A percentile compares a stretch with the other conserved stretches of the same genome.
phyloP scores from a whole-genome alignment of 2,797 vertebrate genomes.

The Halcyon smyrnensis region DNA sequence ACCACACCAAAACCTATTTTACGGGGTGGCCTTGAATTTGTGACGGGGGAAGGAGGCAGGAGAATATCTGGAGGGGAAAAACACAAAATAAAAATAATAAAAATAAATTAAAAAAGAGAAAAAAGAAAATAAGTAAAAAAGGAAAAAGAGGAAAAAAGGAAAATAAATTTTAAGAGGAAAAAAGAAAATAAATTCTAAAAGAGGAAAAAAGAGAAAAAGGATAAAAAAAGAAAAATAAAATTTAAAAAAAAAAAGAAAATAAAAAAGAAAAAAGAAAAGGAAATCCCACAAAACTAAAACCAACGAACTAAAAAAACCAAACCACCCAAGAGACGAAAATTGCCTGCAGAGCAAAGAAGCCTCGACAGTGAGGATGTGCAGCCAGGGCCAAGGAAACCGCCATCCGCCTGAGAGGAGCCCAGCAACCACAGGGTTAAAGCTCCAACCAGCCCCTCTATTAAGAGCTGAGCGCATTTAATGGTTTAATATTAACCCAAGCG shows the following conservation, averaged over 20 bases:
- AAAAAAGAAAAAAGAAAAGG: no score
- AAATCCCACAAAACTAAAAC: no score
- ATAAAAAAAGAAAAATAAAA: no score
- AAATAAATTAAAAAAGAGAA: no score
- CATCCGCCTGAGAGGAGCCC: background rate
- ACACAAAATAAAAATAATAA: no score
- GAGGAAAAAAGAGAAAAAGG: no score
- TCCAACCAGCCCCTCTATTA: conserved; percentile 10
- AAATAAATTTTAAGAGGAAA: no score
- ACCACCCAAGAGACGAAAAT: background rate
- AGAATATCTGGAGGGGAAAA: background rate
- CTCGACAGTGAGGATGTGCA: rapidly evolving
- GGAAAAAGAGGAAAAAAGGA: no score
- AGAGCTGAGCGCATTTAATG: conserved; percentile 43
- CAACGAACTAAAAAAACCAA: background rate
- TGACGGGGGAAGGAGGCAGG: background rate
- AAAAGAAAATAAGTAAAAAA: no score
- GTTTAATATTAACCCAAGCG: conserved; percentile 64
- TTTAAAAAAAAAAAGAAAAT: no score
- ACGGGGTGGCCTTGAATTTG: background rate
- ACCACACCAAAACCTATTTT: background rate
- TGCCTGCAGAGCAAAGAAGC: background rate
- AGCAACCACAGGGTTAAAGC: conserved; percentile 31
- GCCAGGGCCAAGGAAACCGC: background rate
- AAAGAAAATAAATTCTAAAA: no score